These are phyloP conservation scores for Rhabditoides inermis DNA, from an alignment of 2,888 invertebrate genomes.

Conservation along the genomic window DNA sequence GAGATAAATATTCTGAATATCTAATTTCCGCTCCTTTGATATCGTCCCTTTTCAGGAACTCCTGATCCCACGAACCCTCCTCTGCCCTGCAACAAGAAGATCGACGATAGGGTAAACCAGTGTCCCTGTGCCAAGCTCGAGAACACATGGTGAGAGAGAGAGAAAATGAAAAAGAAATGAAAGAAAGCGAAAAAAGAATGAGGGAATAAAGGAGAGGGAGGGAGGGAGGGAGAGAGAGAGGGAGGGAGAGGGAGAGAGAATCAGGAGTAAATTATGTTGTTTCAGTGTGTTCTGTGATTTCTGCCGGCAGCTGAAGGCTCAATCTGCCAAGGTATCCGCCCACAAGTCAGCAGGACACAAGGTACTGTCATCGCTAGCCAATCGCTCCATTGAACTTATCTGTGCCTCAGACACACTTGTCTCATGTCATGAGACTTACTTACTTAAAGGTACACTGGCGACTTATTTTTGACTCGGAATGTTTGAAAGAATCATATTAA, in stretches of 20 bases:
- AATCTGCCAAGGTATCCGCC: constrained; percentile 36
- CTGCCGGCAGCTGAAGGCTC: constrained; percentile 48
- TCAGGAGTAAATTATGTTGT: constrained; percentile 1
- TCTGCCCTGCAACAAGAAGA: constrained; percentile 49
- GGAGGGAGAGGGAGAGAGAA: no score
- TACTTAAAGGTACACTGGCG: no score
- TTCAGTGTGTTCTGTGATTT: constrained; percentile 51
- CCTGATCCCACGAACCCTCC: constrained; percentile 51
- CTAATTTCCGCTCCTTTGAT: not conserved
- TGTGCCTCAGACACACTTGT: no score
- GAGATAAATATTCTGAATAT: no score
- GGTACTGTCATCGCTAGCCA: no score
- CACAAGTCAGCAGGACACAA: no score
- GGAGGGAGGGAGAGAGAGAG: no score
- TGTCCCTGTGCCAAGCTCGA: constrained; percentile 51
- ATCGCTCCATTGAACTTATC: no score
- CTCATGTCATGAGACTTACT: no score
- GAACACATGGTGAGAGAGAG: constrained; percentile 39
- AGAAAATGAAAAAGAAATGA: not conserved
- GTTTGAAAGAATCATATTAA: no score
- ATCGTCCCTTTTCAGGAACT: constrained; percentile 18
- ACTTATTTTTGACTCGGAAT: no score
- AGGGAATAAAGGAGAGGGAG: not conserved
- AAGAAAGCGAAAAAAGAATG: not conserved
- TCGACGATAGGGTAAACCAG: constrained; percentile 51